These are phyloP conservation scores for Phalacrocorax pelagicus DNA, from an alignment of 2,113 vertebrate species.

Conservation along the genomic window DNA sequence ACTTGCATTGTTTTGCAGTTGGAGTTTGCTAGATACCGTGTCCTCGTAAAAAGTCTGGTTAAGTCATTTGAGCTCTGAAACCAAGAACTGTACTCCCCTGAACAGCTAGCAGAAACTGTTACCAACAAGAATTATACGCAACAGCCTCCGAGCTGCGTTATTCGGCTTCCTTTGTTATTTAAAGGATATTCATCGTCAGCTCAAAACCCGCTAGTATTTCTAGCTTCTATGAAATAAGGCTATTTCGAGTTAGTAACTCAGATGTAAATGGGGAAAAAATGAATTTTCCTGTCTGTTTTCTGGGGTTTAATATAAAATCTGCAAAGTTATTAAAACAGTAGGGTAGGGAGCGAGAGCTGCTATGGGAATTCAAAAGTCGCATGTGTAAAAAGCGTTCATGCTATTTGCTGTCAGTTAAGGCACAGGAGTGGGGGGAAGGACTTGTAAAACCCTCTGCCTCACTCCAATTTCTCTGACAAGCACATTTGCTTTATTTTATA, in stretches of 20 bases:
- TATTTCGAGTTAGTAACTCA: neutral
- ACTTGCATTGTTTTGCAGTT: constrained; percentile 39
- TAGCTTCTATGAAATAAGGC: neutral
- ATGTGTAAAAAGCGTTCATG: accelerated
- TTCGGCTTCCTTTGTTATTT: neutral
- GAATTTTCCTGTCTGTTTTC: neutral
- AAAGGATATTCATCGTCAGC: neutral
- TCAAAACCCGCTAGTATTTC: neutral
- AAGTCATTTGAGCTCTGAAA: constrained; percentile 15
- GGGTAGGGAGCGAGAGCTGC: neutral
- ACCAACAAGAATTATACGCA: neutral
- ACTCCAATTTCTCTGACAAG: neutral
- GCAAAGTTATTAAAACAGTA: neutral
- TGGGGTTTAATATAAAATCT: neutral
- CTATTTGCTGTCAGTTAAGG: neutral
- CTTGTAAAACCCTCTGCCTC: neutral
- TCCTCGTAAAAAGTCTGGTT: constrained; percentile 19
- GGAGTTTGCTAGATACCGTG: constrained; percentile 20
- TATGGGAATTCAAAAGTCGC: neutral
- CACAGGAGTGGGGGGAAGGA: neutral
- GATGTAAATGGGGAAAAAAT: neutral
- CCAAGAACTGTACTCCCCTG: neutral
- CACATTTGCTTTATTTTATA: neutral
- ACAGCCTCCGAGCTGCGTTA: neutral
- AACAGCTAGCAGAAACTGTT: neutral